Percentiles rank a stretch among this genome's conserved stretches.
These are phyloP conservation scores for Oreonectes daqikongensis DNA, from an alignment of 2,797 vertebrate species.

Conservation along the genomic window DNA sequence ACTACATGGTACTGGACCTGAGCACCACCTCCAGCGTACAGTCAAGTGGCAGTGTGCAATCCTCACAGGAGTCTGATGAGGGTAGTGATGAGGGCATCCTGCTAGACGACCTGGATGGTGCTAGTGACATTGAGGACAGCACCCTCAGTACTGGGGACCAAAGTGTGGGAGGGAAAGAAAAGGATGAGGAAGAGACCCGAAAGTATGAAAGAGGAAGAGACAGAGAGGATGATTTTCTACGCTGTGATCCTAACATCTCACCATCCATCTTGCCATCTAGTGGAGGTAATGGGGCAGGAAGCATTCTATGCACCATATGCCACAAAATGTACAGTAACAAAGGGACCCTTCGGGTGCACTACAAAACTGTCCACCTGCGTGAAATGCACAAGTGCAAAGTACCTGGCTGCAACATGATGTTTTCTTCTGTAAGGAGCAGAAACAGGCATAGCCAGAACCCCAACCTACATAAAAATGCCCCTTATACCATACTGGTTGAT, in stretches of 20 bases:
- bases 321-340: slow-evolving; percentile 99
- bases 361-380: slow-evolving; percentile 96
- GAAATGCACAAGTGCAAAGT: slow-evolving; percentile 99
- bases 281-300: slow-evolving; percentile 81
- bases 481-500: slow-evolving; percentile 90
- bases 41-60: slow-evolving; percentile 95
- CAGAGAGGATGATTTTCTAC: slow-evolving; percentile 37
- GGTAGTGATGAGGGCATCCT: slow-evolving; percentile 97
- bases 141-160: slow-evolving; percentile 76
- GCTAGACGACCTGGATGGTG: slow-evolving; percentile 90
- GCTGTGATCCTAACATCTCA: slow-evolving; percentile 73
- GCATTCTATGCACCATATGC: slow-evolving; percentile 98
- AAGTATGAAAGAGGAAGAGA: slow-evolving; percentile 55
- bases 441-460: slow-evolving; percentile 99
- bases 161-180: slow-evolving; percentile 67
- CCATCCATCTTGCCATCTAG: slow-evolving; percentile 84
- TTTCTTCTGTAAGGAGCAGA: slow-evolving; percentile 95
- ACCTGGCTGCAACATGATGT: slow-evolving; percentile 97
- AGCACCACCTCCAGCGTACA: slow-evolving; percentile 96
- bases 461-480: slow-evolving; percentile 97
- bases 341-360: slow-evolving; percentile 96
- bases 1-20: slow-evolving; percentile 95
- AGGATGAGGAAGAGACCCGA: slow-evolving; percentile 55
- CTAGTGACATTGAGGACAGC: slow-evolving; percentile 91
- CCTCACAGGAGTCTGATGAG: slow-evolving; percentile 92